Percentiles rank a stretch among this genome's conserved stretches.
phyloP scores from a whole-genome alignment of 2,113 vertebrate species.

The Upupa epops region DNA sequence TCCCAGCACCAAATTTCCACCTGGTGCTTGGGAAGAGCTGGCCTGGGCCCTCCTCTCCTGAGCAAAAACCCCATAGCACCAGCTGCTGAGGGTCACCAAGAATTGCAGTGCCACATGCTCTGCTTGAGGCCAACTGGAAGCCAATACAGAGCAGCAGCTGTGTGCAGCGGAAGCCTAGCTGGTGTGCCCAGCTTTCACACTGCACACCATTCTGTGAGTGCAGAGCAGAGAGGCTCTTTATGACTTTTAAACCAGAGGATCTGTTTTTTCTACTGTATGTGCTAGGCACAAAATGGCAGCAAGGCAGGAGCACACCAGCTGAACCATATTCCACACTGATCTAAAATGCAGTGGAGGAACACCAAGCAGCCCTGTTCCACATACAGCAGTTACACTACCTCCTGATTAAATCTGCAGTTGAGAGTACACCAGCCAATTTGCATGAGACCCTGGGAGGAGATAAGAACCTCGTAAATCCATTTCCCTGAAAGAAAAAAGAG shows the following conservation, averaged over 20 bases:
- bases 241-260: neutral
- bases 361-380: neutral
- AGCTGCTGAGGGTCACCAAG: neutral
- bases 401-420: slow-evolving; percentile 97
- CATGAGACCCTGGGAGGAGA: slow-evolving; percentile 99
- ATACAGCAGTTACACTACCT: slow-evolving; percentile 75
- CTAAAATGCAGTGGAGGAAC: neutral
- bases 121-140: neutral
- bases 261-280: neutral
- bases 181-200: neutral
- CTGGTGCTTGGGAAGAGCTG: neutral
- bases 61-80: neutral
- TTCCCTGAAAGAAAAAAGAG: slow-evolving; percentile 81
- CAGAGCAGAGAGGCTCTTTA: neutral
- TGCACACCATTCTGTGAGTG: neutral
- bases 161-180: neutral
- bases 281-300: neutral
- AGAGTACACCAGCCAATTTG: slow-evolving; percentile 99
- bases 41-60: neutral
- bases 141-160: neutral
- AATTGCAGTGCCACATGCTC: neutral
- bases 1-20: neutral
- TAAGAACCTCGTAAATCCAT: slow-evolving; percentile 97
- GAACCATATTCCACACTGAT: neutral
- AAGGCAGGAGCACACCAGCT: neutral